Conservation (phyloP, 2,113 vertebrate species). For the Ellobius talpinus region DNA sequence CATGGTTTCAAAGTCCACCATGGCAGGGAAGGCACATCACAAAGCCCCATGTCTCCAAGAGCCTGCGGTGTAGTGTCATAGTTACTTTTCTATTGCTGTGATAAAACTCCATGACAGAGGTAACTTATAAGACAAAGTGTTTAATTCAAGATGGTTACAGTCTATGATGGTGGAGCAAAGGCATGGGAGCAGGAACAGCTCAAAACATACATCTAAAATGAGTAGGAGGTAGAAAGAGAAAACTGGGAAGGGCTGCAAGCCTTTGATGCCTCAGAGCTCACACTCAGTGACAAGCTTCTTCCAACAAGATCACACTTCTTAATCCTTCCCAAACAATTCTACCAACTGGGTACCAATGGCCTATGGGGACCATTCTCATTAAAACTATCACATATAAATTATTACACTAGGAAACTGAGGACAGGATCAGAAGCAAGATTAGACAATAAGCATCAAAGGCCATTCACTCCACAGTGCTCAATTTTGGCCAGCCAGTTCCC, state of each 20-base stretch:
- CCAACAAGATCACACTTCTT: not conserved
- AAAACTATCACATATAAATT: not conserved
- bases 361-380: not conserved
- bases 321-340: not conserved
- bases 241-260: not conserved
- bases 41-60: not conserved
- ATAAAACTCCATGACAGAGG: not conserved
- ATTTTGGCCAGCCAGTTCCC: not conserved
- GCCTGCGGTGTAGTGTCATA: not conserved
- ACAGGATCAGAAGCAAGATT: not conserved
- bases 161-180: too few relatives aligned
- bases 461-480: not conserved
- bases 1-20: not conserved
- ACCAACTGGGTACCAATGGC: not conserved
- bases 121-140: not conserved
- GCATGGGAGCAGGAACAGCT: not conserved
- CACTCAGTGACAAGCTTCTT: not conserved
- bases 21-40: not conserved
- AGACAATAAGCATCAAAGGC: not conserved
- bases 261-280: not conserved
- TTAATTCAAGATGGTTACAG: not conserved
- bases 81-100: not conserved
- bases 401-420: not conserved
- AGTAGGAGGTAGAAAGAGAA: not conserved
- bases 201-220: not conserved